Base-by-base conservation (phyloP, 92 coral and sea anemone species). In the Bergia puertoricense region DNA sequence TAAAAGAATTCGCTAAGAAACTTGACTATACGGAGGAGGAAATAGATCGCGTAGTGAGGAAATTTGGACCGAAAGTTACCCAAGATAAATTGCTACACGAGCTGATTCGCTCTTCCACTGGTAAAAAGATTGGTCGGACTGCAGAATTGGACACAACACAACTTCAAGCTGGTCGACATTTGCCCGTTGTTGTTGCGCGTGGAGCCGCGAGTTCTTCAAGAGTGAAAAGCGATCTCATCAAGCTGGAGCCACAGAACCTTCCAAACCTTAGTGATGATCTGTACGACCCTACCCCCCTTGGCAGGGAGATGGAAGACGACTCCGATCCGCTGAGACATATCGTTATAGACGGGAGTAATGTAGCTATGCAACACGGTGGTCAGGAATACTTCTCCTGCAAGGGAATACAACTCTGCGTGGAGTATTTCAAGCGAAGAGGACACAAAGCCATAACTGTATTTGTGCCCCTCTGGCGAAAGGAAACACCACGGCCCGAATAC, bases 261-360 rank as follows among this genome's bases (percentile, higher is more conserved):
- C 14, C 54, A 13, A 46, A 15, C 22, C 45, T 42, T 46, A 68
- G 44, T 2, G 79, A 72, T 18, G 79, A 83, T 83, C 11, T 83
- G 18, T 83, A 83, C 77, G 78, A 69, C 18, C 23, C 23, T 38
- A 14, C 74, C 10, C n/a, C 2, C 54, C 86, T 41, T 65, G 76
- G 14, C 6, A 68, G 51, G 67, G 87, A 39, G 68, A 20, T 71
- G 46, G 79, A 84, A 36, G 87, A 84, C 41, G 66, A 77, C 23
- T 81, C 89, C 4, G 91, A 88, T 51, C 85, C 85, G 16, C 89
- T 95, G 43, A 89, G 97, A 65, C 96, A 96, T 14, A 83, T 97
- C 40, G 98, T 97, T 62, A 97, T 97, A 51, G 99, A 97, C 87
- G 99, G 98, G 11, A 97, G 99, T 88, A 97, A 97, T 73, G 99